Evolutionary conservation across 2,888 invertebrate genomes (phyloP), one percentile per base, ranked within the genome.

Genomic region (Stenodema calcarata): DNA sequence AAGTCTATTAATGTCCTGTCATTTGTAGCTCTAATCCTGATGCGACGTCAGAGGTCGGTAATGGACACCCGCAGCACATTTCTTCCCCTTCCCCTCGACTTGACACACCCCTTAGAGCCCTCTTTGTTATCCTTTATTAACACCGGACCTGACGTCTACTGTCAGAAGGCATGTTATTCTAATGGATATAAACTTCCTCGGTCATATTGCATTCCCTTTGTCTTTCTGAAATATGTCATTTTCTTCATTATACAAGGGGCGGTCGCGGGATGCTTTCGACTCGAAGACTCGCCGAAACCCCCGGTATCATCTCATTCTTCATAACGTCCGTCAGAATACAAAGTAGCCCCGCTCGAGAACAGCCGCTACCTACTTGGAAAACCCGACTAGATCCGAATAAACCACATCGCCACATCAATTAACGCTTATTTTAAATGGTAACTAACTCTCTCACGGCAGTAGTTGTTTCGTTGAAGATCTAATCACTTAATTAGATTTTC

Each of bases 61-160:
- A 82, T 82, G 82, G 82, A 82, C 82, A 82, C 82, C 82, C 62
- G 78, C 54, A 69, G 82, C 69, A 82, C 82, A 82, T 82, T 69
- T 41, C 82, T 23, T 42, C 6, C n/a, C 50, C 79, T 27, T 42
- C 44, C 23, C 41, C 78, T 9, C 78, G 23, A 16, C 41, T 18
- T 78, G 78, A 78, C 78, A 76, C 42, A 18, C 78, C 78, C 78
- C 44, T 78, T 78, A 82, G 62, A 69, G 62, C 69, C 82, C 82
- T 82, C 82, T 82, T 82, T 82, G 82, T 82, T 82, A 82, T n/a
- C 82, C 62, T 82, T 82, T 82, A 82, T 82, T 82, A 82, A 82
- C 82, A 82, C 82, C 42, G 69, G 82, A 80, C 82, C 47, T 82
- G 82, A 82, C 82, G 82, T 82, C 69, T 35, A 82, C 82, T 82